Evolutionary conservation across 2,113 vertebrate species (phyloP), one percentile per base, ranked within the genome.

Genomic region (Agelaius tricolor): DNA sequence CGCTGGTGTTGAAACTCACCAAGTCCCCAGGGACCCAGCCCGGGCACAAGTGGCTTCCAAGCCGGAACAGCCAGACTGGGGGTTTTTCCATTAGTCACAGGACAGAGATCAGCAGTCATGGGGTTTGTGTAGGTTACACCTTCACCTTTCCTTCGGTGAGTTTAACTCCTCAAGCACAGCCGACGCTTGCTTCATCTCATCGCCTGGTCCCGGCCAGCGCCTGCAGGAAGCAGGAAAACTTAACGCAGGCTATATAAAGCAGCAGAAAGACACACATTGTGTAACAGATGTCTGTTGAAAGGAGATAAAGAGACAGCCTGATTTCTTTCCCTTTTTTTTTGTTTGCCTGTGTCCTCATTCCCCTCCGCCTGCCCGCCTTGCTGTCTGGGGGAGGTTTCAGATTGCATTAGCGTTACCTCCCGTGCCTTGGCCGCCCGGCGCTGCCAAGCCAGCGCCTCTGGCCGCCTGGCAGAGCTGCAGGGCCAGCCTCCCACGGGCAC

Each of bases 251-350:
- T 89, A 72, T 81, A 89, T 78, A 90, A 94, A 94, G 76, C 73
- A 84, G 76, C 80, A 86, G 74, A 83, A 94, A 78, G 39, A 80
- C 33, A 55, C 67, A 58, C 11, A 12, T 88, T 92, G 92, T 91
- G 90, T 92, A 96, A 94, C 89, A 86, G 75, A 89, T 61, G 61
- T 84, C 74, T 95, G 86, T 81, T 94, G 93, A 92, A 95, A 89
- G 80, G 43, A 89, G 88, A 87, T 83, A 81, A 91, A 94, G 74
- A 96, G 59, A 72, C 72, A 76, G 79, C 37, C 46, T 5, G 8
- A 80, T 80, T 89, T 95, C 57, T 96, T 62, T 92, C 46, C 47
- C 2, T n/a, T 35, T 26, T 26, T 16, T 28, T 37, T 28, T 20
- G 27, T 79, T 94, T 73, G 83, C 83, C 78, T 11, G 47, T 84